Conservation (phyloP, 1,140 invertebrate genomes). For the Drosophila paulistorum region DNA sequence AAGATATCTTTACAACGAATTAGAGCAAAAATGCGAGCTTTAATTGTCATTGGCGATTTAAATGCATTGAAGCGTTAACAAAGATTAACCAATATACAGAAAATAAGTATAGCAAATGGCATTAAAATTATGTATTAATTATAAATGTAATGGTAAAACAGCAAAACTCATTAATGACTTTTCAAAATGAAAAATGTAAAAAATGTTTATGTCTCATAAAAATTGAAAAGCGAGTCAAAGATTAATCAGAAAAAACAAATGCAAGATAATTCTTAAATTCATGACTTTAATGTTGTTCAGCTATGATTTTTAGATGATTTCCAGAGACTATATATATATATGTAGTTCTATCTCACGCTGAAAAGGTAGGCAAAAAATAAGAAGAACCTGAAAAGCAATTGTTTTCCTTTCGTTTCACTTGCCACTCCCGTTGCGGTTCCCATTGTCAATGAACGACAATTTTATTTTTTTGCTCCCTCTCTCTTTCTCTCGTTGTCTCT, state of each 20-base stretch:
- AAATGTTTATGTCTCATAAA: conserved; percentile 41
- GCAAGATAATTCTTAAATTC: background rate
- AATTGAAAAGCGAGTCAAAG: conserved; percentile 5
- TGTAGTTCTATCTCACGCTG: too few relatives aligned
- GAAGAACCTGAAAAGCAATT: conserved; percentile 55
- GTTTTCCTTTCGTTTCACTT: conserved; percentile 43
- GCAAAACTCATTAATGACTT: conserved; percentile 9
- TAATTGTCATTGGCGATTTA: conserved; percentile 4
- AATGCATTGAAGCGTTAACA: conserved; percentile 8
- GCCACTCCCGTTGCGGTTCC: conserved; percentile 43
- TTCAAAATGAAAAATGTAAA: conserved; percentile 24
- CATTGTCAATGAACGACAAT: conserved; percentile 68
- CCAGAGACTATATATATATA: background rate
- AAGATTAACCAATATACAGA: background rate
- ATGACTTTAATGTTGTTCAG: background rate
- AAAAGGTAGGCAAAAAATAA: background rate
- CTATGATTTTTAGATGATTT: background rate
- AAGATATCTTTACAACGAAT: background rate
- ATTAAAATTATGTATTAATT: conserved; percentile 50
- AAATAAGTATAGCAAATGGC: background rate
- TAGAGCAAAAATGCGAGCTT: background rate
- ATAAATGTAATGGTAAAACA: conserved; percentile 38
- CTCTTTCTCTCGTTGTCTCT: conserved; percentile 31
- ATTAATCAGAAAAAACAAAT: background rate
- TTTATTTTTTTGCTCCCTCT: conserved; percentile 45